phyloP scores from a whole-genome alignment of 2,113 vertebrate species.

The Microtus richardsoni region DNA sequence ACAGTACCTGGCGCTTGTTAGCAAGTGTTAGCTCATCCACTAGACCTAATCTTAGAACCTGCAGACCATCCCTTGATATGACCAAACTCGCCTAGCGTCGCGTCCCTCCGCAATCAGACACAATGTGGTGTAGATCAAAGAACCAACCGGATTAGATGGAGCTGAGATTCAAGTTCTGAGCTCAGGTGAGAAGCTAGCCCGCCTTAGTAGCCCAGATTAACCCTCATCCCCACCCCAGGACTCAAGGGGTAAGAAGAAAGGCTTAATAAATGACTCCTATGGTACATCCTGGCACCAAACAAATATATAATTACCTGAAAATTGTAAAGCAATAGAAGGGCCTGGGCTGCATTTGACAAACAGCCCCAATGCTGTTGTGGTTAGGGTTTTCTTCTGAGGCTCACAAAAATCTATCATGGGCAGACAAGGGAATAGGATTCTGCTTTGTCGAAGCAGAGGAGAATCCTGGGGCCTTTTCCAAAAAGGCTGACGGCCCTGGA shows the following conservation, averaged over 20 bases:
- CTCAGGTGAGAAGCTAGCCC: background rate
- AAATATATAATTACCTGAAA: background rate
- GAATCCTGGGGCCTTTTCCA: background rate
- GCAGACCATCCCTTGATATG: background rate
- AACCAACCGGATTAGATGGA: background rate
- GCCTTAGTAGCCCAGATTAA: no score
- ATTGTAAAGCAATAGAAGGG: background rate
- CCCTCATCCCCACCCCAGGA: background rate
- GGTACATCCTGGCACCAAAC: background rate
- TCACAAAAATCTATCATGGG: background rate
- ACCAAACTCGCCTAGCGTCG: rapidly evolving
- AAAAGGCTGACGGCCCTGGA: background rate
- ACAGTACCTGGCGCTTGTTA: background rate
- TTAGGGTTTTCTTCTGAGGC: background rate
- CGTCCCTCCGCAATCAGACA: background rate
- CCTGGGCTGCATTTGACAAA: background rate
- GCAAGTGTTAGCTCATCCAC: background rate
- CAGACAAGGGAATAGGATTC: background rate
- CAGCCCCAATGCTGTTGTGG: background rate
- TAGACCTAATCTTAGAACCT: background rate
- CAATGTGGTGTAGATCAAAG: rapidly evolving
- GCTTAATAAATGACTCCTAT: background rate
- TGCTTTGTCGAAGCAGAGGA: background rate
- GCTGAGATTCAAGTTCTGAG: background rate
- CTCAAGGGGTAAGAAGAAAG: background rate